Conservation (phyloP, 2,113 vertebrate species). For the Triplophysa siluroides region DNA sequence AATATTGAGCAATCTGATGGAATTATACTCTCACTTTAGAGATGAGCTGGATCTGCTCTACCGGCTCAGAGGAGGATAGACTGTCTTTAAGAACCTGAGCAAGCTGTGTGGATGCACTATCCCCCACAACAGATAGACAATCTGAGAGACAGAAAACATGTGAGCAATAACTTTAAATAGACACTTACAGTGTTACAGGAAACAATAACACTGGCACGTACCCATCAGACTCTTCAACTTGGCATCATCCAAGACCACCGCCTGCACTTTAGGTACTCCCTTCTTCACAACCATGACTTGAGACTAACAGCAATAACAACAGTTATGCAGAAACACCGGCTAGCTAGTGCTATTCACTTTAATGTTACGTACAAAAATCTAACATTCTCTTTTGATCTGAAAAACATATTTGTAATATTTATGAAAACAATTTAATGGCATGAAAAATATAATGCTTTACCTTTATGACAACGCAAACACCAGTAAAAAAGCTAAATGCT, state of each 20-base stretch:
- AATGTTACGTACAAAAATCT: background rate
- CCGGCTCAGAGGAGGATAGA: constrained; percentile 78
- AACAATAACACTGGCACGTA: constrained; percentile 63
- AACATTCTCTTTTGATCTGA: background rate
- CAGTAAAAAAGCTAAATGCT: background rate
- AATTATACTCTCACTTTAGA: constrained; percentile 78
- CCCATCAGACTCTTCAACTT: constrained; percentile 78
- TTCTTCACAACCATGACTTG: constrained; percentile 90
- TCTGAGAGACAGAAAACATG: constrained; percentile 58
- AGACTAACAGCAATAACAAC: background rate
- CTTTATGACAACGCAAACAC: background rate
- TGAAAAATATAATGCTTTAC: background rate
- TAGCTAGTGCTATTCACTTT: background rate
- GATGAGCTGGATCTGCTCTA: constrained; percentile 87
- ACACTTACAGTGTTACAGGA: background rate
- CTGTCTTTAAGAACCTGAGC: constrained; percentile 81
- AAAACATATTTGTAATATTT: background rate
- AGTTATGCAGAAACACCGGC: background rate
- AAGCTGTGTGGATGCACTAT: constrained; percentile 71
- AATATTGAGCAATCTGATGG: background rate
- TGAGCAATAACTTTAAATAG: background rate
- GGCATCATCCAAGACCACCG: constrained; percentile 73
- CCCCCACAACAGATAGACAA: constrained; percentile 71
- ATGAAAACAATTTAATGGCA: background rate
- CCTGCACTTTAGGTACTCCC: constrained; percentile 82